Base-by-base conservation (phyloP, 30 jellyfish, hydroid and myxozoan species). In the Hydractinia symbiolongicarpus region DNA sequence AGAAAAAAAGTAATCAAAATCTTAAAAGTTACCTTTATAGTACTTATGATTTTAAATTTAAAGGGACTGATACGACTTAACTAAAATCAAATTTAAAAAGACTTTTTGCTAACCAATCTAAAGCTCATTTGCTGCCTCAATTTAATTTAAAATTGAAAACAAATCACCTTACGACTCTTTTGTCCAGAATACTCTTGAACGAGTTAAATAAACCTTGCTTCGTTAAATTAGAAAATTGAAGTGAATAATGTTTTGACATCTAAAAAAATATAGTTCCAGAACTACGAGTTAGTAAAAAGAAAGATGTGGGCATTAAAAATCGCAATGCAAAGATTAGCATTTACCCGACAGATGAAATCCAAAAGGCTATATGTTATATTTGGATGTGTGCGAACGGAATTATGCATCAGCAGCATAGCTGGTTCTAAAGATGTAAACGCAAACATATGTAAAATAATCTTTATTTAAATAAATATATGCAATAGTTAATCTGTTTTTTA, bases 321-420 rank as follows among this genome's bases (percentile, higher is more conserved):
- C 17, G 16, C 15, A 49, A 7, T 13, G 52, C 5, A 0, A 21
- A 21, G 17, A 71, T 7, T 6, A 64, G 19, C 40, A 61, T 61
- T 61, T 77, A 92, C 98, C 96, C 94, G 80, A 94, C 96, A 87
- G 40, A 92, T 87, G 85, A 92, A 92, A 60, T 92, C 98, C 81
- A 92, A 67, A 14, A 92, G 95, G 10, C 91, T 88, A 58, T 83
- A 83, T 7, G 98, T 92, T n/a, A 92, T 92, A 49, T 60, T 84
- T n/a, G 98, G 95, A 53, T 92, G 98, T 5, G 98, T 87, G 64
- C 92, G 95, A 54, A 92, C 83, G 7, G 98, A 92, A 81, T 92
- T 87, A 78, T 92, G 95, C 98, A 92, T 92, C 15, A 92, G 89
- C 4, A 92, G 87, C 83, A 87, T 87, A n/a, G 96, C 98, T 8